A percentile compares a stretch with the other conserved stretches of the same genome.
These are phyloP conservation scores for Drosophila tanythrix DNA, from an alignment of 2,888 invertebrate genomes.

Conservation along the genomic window DNA sequence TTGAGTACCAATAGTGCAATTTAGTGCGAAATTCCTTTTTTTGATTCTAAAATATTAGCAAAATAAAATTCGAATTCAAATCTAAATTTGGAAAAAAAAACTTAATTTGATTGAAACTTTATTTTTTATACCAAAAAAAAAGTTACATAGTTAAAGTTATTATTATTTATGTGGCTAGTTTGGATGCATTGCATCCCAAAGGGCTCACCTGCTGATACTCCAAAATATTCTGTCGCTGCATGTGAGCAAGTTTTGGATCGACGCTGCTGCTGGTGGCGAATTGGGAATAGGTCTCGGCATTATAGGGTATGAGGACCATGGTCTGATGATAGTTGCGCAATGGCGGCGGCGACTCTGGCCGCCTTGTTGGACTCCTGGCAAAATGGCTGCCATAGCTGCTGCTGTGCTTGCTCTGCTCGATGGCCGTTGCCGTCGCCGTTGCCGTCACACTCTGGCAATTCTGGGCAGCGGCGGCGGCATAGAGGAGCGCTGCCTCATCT, in stretches of 20 bases:
- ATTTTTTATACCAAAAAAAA: no score
- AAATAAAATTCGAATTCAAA: neutral
- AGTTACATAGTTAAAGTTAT: no score
- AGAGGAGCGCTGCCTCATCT: conserved; percentile 83
- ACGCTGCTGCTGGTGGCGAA: conserved; percentile 83
- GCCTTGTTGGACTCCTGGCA: conserved; percentile 84
- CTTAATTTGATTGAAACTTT: no score
- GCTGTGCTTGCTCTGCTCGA: conserved; percentile 78
- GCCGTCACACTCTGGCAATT: conserved; percentile 83
- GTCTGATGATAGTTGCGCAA: conserved; percentile 89
- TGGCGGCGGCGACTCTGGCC: conserved; percentile 90
- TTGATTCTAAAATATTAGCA: neutral
- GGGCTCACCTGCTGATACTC: conserved; percentile 85
- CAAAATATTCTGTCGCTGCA: conserved; percentile 84
- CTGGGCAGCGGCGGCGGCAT: conserved; percentile 78
- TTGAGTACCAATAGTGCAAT: no score
- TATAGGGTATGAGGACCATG: conserved; percentile 89
- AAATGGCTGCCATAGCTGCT: conserved; percentile 83
- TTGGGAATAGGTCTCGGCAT: conserved; percentile 85
- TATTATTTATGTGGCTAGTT: neutral
- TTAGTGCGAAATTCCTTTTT: neutral
- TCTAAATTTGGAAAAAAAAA: no score
- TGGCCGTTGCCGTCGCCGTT: conserved; percentile 57
- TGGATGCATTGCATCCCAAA: neutral
- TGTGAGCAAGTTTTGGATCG: conserved; percentile 82